Base-by-base conservation (phyloP, 2,113 vertebrate genomes). In the Phalacrocorax brasilianus region DNA sequence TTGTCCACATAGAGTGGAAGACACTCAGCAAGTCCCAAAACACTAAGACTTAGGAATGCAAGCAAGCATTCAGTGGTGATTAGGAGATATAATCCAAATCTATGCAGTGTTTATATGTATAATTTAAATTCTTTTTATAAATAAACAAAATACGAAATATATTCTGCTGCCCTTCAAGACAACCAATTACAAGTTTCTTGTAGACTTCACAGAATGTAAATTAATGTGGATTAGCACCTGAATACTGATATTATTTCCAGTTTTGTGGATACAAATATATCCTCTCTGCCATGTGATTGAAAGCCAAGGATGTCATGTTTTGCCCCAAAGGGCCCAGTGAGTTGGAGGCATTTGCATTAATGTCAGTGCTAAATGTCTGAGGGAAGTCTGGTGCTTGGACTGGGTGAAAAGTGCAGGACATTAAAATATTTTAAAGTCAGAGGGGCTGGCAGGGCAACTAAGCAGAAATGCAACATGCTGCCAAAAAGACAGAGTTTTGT, bases 401-500 rank as follows among this genome's bases (percentile, higher is more conserved):
- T 91, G 70, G 89, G 94, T 97, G 96, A 97, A 96, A 95, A 97
- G 91, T 92, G 89, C 95, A 97, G 89, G 86, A 95, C 92, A 95
- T 76, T 50, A 93, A 96, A 97, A 95, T 95, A 95, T 92, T 95
- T 89, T 95, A 33, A 92, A 97, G 96, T 91, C 92, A 92, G 53
- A 96, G 70, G 53, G 73, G 73, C 77, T 79, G 84, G 83, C 86
- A 92, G 83, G 80, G 86, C 91, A 91, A 85, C 80, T 72, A 50
- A 87, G 66, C 66, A 96, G 92, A 93, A 96, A 85, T 38, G 78
- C 85, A 97, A 79, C 81, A 83, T 58, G 58, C 88, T 91, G 63
- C 87, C 91, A 96, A 91, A 94, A 92, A 91, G 70, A 78, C 0
- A 0, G 79, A 94, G 49, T 87, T 95, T 66, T 92, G 62, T 73